Percentiles rank a stretch among this genome's conserved stretches.
These are phyloP conservation scores for Macrotus californicus DNA, from an alignment of 2,113 vertebrate species.

Conservation along the genomic window DNA sequence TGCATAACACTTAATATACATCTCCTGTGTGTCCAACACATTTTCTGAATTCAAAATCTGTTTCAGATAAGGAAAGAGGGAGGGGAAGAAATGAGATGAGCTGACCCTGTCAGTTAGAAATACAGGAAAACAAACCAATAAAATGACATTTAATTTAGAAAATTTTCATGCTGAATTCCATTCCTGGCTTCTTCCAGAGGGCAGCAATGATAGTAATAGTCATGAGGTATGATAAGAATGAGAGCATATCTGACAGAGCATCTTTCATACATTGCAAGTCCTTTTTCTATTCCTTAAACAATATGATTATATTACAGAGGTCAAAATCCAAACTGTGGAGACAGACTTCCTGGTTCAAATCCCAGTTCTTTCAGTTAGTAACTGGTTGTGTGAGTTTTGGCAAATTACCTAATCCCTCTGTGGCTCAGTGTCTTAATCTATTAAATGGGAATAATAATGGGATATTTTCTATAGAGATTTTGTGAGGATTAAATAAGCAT, in stretches of 20 bases:
- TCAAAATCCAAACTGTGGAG: background rate
- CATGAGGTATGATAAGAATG: background rate
- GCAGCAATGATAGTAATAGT: background rate
- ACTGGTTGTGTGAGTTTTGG: background rate
- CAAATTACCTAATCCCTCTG: background rate
- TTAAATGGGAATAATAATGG: slow-evolving; percentile 1
- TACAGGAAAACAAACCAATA: background rate
- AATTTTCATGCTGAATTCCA: background rate
- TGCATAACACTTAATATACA: background rate
- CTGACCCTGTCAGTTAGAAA: background rate
- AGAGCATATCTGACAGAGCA: background rate
- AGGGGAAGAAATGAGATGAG: background rate
- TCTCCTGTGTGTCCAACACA: background rate
- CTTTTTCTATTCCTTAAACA: background rate
- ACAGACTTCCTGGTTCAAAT: background rate
- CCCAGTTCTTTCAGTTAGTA: background rate
- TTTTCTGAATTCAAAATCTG: background rate
- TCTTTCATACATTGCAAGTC: background rate
- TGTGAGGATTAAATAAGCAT: background rate
- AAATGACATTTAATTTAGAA: background rate
- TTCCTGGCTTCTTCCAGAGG: background rate
- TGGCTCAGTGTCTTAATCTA: background rate
- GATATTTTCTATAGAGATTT: background rate
- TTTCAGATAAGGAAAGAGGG: background rate
- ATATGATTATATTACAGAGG: background rate